These are phyloP conservation scores for Chaetogeoica ovagalla DNA, from an alignment of 2,888 invertebrate species.

Conservation along the genomic window DNA sequence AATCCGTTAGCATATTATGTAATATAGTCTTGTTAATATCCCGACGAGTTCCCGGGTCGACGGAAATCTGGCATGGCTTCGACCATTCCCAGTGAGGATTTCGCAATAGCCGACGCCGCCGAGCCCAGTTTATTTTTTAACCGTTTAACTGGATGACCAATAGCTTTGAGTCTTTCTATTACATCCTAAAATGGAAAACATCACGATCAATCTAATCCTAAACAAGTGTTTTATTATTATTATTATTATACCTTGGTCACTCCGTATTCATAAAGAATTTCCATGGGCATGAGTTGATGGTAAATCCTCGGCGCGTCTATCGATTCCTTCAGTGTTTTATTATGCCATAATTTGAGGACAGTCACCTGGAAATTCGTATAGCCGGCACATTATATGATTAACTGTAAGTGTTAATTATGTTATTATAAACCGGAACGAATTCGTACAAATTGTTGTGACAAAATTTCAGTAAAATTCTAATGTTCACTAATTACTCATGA, in stretches of 20 bases:
- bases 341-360: constrained; percentile 69
- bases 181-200: constrained; percentile 32
- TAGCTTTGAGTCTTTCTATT: constrained; percentile 18
- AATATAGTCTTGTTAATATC: constrained; percentile 8
- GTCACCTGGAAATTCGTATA: constrained; percentile 63
- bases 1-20: too few species aligned
- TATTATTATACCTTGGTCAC: constrained; percentile 66
- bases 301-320: constrained; percentile 76
- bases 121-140: not conserved
- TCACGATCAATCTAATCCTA: not conserved
- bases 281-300: constrained; percentile 83
- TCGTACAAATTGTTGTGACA: too few species aligned
- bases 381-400: too few species aligned
- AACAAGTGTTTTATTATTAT: not conserved
- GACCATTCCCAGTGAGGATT: not conserved
- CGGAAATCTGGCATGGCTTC: constrained; percentile 47
- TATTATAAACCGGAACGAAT: too few species aligned
- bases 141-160: constrained; percentile 28
- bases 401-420: too few species aligned
- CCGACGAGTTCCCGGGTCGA: constrained; percentile 45
- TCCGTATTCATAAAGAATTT: constrained; percentile 68
- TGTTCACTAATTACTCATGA: too few species aligned
- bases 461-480: too few species aligned
- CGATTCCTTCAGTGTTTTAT: constrained; percentile 68
- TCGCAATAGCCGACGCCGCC: constrained; percentile 14